These are phyloP conservation scores for Muscicapa striata DNA, from an alignment of 2,797 vertebrate species.

Conservation along the genomic window DNA sequence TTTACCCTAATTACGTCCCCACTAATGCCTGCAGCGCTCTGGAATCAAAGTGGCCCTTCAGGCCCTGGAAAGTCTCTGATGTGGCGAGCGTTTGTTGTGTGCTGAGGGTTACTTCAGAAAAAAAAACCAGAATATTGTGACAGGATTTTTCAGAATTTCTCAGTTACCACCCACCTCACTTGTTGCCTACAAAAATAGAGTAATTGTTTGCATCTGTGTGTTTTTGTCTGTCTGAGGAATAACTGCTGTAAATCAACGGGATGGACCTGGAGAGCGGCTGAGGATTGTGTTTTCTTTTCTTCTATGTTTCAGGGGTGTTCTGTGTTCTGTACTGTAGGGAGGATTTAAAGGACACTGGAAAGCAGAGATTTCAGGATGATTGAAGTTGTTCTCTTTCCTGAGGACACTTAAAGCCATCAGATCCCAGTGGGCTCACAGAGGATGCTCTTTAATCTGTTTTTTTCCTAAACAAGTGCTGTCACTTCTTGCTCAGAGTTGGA, in stretches of 20 bases:
- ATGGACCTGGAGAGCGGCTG: constrained; percentile 63
- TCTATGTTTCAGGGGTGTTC: constrained; percentile 20
- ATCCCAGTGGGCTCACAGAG: background rate
- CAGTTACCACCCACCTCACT: constrained; percentile 88
- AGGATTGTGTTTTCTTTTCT: constrained; percentile 56
- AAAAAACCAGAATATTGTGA: constrained; percentile 80
- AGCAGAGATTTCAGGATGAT: background rate
- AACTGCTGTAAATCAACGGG: constrained; percentile 85
- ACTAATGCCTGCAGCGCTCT: constrained; percentile 91
- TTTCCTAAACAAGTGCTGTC: background rate
- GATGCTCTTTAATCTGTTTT: background rate
- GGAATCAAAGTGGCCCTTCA: constrained; percentile 90
- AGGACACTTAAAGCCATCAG: background rate
- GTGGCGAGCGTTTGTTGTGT: constrained; percentile 91
- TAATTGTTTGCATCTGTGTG: constrained; percentile 90
- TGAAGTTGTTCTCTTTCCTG: background rate
- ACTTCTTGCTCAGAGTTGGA: background rate
- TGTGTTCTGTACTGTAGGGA: background rate
- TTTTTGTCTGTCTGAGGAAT: constrained; percentile 79
- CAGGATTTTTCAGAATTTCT: constrained; percentile 80
- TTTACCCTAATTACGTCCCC: constrained; percentile 97
- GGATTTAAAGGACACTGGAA: background rate
- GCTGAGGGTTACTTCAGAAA: constrained; percentile 81
- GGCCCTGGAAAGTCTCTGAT: constrained; percentile 89
- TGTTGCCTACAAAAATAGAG: constrained; percentile 88